Conservation (phyloP, 2,888 invertebrate species). For the Clunio marinus region DNA sequence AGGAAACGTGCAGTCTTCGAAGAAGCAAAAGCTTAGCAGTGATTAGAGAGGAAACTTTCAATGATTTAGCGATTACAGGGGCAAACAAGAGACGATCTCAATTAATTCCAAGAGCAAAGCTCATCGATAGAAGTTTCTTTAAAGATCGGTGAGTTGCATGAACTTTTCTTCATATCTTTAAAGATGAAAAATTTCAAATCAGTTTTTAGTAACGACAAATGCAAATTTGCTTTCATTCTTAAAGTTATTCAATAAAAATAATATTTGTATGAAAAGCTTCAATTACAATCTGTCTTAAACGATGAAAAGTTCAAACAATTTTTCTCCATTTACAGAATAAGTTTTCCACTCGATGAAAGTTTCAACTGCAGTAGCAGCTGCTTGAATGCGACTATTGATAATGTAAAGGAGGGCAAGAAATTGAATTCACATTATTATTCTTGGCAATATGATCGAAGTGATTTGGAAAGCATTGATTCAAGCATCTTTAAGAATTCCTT, state of each 20-base stretch:
- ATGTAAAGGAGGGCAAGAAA: not conserved
- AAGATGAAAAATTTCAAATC: no score
- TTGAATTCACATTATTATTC: constrained; percentile 45
- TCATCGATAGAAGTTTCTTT: constrained; percentile 70
- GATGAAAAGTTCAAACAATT: not conserved
- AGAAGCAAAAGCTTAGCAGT: constrained; percentile 70
- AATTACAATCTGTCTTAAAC: no score
- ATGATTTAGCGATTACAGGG: constrained; percentile 62
- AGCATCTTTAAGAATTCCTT: constrained; percentile 51
- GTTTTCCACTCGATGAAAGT: constrained; percentile 23
- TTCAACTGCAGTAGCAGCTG: constrained; percentile 4
- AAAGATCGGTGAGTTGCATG: constrained; percentile 62
- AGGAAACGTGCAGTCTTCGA: constrained; percentile 56
- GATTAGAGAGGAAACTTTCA: constrained; percentile 71
- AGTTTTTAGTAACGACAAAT: no score
- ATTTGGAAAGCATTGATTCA: constrained; percentile 51
- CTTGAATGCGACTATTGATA: not conserved
- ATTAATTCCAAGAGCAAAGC: constrained; percentile 73
- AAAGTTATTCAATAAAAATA: no score
- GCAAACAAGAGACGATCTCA: constrained; percentile 66
- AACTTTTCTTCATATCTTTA: not conserved
- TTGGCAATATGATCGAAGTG: constrained; percentile 50
- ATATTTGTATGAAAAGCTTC: no score
- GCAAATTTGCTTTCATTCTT: no score
- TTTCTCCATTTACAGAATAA: constrained; percentile 21